These are phyloP conservation scores for Galerucella calmariensis DNA, from an alignment of 2,888 invertebrate species.

Conservation along the genomic window DNA sequence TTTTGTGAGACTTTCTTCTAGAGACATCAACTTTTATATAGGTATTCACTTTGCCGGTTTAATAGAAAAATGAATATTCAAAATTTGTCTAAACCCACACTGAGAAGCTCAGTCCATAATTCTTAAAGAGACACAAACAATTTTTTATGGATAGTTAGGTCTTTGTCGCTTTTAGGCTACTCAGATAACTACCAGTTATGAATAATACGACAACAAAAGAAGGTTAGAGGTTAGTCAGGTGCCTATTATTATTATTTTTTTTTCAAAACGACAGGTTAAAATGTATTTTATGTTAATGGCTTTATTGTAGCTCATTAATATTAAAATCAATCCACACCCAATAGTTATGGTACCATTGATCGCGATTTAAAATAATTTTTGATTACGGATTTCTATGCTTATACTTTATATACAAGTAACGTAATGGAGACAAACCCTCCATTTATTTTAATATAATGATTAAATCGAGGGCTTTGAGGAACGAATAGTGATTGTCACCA, in stretches of 20 bases:
- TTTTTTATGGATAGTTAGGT: conserved; percentile 26
- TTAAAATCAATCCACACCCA: conserved; percentile 32
- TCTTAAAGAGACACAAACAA: conserved; percentile 28
- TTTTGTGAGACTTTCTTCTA: not conserved
- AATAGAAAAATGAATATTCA: conserved; percentile 30
- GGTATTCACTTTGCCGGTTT: conserved; percentile 15
- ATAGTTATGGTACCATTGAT: conserved; percentile 18
- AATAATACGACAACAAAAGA: conserved; percentile 31
- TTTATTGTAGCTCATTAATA: conserved; percentile 31
- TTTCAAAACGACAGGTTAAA: conserved; percentile 30
- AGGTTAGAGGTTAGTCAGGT: conserved; percentile 30
- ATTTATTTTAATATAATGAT: too few species aligned
- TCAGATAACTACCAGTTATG: conserved; percentile 34
- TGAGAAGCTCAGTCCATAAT: conserved; percentile 26
- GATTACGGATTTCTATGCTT: not conserved
- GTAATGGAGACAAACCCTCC: too few species aligned
- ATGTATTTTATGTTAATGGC: conserved; percentile 37
- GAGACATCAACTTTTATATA: not conserved
- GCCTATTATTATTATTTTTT: conserved; percentile 29
- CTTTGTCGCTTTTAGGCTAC: conserved; percentile 34
- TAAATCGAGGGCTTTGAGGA: too few species aligned
- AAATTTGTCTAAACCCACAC: conserved; percentile 33
- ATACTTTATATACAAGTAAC: not conserved
- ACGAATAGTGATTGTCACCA: too few species aligned
- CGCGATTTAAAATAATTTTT: not conserved